phyloP scores from a whole-genome alignment of 2,888 invertebrate genomes.

The Frankliniella fusca region DNA sequence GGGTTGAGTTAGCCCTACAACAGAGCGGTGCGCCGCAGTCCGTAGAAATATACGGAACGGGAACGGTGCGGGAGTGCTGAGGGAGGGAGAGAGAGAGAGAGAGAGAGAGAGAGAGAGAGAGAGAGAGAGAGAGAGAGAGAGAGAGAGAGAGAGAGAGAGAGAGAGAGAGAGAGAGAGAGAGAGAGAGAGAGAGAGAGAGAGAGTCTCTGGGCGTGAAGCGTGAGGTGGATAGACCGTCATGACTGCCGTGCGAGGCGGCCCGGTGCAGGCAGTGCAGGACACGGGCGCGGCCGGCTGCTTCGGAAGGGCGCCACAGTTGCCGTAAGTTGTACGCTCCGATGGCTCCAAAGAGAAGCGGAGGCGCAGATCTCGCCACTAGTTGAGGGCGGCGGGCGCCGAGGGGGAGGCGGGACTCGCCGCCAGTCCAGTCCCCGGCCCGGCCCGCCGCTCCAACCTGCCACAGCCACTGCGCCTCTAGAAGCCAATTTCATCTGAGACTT shows the following conservation, averaged over 20 bases:
- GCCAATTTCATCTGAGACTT: no score
- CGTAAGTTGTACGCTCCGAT: conserved; percentile 7
- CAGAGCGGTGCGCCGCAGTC: no score
- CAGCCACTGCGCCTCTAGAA: no score
- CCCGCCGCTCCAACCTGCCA: not conserved
- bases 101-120: no score
- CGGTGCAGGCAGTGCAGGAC: not conserved
- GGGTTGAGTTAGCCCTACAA: no score
- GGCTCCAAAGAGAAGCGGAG: not conserved
- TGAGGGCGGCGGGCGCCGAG: not conserved
- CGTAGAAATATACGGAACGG: no score
- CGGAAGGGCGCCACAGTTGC: not conserved
- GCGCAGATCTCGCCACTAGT: not conserved
- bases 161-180: conserved; percentile 1
- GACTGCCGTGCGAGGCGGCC: not conserved
- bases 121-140: not conserved
- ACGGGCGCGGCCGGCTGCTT: not conserved
- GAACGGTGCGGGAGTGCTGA: not conserved
- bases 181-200: conserved; percentile 18
- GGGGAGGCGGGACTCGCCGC: not conserved
- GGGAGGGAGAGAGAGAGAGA: no score
- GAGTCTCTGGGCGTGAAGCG: no score
- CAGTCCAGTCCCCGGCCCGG: not conserved
- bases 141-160: conserved; percentile 14
- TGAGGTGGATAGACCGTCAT: not conserved